Evolutionary conservation across 2,113 vertebrate species (phyloP), one percentile per base, ranked within the genome.

Genomic region (Gallinago jamesoni): DNA sequence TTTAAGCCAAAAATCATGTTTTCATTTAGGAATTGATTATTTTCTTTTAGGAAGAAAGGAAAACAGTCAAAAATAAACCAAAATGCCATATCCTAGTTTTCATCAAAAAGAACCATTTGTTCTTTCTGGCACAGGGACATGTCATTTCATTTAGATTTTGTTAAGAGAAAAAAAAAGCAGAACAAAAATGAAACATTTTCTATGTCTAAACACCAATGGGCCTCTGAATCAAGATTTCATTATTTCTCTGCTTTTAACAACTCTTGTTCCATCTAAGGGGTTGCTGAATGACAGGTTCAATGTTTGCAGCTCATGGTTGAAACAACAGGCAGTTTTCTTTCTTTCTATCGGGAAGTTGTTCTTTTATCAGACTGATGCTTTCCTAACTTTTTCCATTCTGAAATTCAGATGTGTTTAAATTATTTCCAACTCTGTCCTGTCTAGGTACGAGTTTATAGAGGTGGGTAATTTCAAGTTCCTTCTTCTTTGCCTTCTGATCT

Each of bases 171-270:
- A 23, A 50, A 82, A 88, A 22, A 91, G 15, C n/a, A 66, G 72
- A 86, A 74, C 31, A 84, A 91, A 84, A 84, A 78, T 27, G 62
- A 84, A 94, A 64, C 35, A 53, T 89, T 84, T 87, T 45, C 81
- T 79, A 79, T 84, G 41, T 52, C 48, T 84, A 75, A 92, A 78
- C 60, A 93, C 53, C 64, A 78, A 1, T 47, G 91, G 84, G 25
- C 17, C 21, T 14, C 28, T 84, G 63, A 82, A 91, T 87, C 25
- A 87, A 67, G 62, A 68, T 75, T 96, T 89, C 62, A 82, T 91
- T 89, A 95, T 79, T 96, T 82, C 94, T 84, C 73, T 64, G 68
- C 55, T 79, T 91, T 92, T 56, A 94, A 53, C 84, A 89, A 33
- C 23, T 76, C 62, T 18, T 60, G 53, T 64, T 92, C 73, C 31